These are phyloP conservation scores for Disparrhopalites patrizii DNA, from an alignment of 2,888 invertebrate genomes.

Conservation along the genomic window DNA sequence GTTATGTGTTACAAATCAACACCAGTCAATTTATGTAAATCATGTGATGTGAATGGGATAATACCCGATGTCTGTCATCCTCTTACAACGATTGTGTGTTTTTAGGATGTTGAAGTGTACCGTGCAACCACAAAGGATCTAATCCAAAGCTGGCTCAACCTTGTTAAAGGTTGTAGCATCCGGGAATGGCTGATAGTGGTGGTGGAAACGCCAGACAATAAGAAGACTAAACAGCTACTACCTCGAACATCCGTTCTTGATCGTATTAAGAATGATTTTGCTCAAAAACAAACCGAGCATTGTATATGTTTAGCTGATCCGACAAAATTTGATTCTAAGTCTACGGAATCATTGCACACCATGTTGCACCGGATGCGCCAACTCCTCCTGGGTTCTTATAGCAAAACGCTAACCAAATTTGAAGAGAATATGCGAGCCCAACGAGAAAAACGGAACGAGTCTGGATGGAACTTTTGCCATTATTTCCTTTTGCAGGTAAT, in stretches of 20 bases:
- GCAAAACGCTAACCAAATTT: slow-evolving; percentile 75
- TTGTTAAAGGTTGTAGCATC: slow-evolving; percentile 68
- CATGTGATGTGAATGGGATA: background rate
- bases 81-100: slow-evolving; percentile 30
- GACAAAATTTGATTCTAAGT: slow-evolving; percentile 79
- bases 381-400: slow-evolving; percentile 79
- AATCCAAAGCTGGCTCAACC: slow-evolving; percentile 81
- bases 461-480: slow-evolving; percentile 89
- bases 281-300: slow-evolving; percentile 74
- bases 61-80: background rate
- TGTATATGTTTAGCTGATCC: slow-evolving; percentile 90
- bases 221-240: slow-evolving; percentile 84
- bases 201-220: slow-evolving; percentile 86
- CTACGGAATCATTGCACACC: slow-evolving; percentile 85
- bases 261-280: slow-evolving; percentile 91
- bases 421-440: slow-evolving; percentile 87
- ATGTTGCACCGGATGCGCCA: slow-evolving; percentile 77
- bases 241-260: slow-evolving; percentile 90
- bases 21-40: background rate
- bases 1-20: background rate
- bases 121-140: slow-evolving; percentile 83
- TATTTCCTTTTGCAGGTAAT: slow-evolving; percentile 85
- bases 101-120: slow-evolving; percentile 86
- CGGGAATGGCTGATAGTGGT: slow-evolving; percentile 82
- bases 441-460: slow-evolving; percentile 82